phyloP scores from a whole-genome alignment of 2,888 invertebrate species.

The Drosophila robusta region DNA sequence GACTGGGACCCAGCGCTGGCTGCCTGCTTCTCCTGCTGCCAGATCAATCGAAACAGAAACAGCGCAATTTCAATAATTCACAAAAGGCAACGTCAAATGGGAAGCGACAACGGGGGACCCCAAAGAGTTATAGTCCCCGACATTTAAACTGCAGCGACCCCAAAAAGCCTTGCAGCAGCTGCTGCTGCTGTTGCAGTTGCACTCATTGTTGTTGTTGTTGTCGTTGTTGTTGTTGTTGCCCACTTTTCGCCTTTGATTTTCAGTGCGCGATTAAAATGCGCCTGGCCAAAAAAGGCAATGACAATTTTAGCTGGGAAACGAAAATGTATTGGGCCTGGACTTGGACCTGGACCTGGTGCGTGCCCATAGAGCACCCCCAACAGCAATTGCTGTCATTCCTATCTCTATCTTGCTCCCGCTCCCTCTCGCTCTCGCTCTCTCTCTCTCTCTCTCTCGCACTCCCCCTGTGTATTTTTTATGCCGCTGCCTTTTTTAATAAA shows the following conservation, averaged over 20 bases:
- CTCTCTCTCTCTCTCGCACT: not conserved
- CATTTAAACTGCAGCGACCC: conserved; percentile 52
- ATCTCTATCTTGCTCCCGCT: conserved; percentile 1
- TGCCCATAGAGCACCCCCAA: conserved; percentile 60
- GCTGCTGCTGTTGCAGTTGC: conserved; percentile 11
- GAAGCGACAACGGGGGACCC: conserved; percentile 33
- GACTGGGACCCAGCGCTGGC: conserved; percentile 1
- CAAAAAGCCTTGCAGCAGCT: conserved; percentile 35
- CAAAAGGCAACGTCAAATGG: conserved; percentile 67
- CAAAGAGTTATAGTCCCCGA: conserved; percentile 53
- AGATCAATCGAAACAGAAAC: conserved; percentile 67
- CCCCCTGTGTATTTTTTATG: conserved; percentile 13
- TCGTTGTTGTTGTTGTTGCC: conserved; percentile 31
- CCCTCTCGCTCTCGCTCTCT: not conserved
- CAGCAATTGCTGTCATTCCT: conserved; percentile 28
- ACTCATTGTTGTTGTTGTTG: conserved; percentile 14
- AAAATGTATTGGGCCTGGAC: conserved; percentile 17
- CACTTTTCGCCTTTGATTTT: conserved; percentile 65
- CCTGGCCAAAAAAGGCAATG: conserved; percentile 67
- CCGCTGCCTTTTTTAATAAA: conserved; percentile 62
- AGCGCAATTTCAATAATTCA: conserved; percentile 79
- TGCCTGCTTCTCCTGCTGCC: conserved; percentile 24
- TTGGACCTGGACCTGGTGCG: conserved; percentile 15
- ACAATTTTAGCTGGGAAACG: conserved; percentile 57
- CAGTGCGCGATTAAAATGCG: conserved; percentile 62